These are phyloP conservation scores for Drosophila nigritarsus DNA, from an alignment of 2,888 invertebrate genomes.

Conservation along the genomic window DNA sequence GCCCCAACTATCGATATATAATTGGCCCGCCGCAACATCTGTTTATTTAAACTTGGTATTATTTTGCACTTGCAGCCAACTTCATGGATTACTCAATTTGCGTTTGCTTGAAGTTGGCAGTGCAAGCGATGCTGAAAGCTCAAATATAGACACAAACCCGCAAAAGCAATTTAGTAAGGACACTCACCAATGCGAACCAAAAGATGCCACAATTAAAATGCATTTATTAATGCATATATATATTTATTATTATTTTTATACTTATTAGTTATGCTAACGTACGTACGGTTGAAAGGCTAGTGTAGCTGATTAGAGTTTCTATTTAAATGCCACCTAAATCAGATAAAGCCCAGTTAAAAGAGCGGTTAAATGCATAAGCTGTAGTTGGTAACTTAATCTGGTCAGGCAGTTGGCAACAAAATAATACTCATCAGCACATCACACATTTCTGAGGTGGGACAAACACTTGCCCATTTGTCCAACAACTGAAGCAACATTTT, in stretches of 20 bases:
- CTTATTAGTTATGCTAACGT: not conserved
- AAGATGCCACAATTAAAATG: too few species aligned
- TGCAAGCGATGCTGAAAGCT: not conserved
- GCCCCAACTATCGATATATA: too few species aligned
- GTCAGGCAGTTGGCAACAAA: too few species aligned
- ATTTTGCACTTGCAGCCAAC: not conserved
- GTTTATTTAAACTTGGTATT: not conserved
- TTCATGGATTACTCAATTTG: not conserved
- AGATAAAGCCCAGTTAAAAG: not conserved
- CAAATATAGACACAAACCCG: constrained; percentile 5
- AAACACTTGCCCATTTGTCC: constrained; percentile 49
- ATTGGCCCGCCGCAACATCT: too few species aligned
- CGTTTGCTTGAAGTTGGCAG: not conserved
- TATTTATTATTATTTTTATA: not conserved
- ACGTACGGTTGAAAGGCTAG: not conserved
- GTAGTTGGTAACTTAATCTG: not conserved
- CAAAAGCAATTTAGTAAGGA: not conserved
- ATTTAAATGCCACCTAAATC: not conserved
- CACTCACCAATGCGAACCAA: not conserved
- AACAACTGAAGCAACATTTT: constrained; percentile 6
- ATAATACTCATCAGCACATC: constrained; percentile 4
- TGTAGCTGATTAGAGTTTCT: not conserved
- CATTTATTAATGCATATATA: not conserved
- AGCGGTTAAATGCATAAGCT: not conserved
- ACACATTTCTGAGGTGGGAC: constrained; percentile 43